Base-by-base conservation (phyloP, 2,113 vertebrate genomes). In the Peromyscus maniculatus region DNA sequence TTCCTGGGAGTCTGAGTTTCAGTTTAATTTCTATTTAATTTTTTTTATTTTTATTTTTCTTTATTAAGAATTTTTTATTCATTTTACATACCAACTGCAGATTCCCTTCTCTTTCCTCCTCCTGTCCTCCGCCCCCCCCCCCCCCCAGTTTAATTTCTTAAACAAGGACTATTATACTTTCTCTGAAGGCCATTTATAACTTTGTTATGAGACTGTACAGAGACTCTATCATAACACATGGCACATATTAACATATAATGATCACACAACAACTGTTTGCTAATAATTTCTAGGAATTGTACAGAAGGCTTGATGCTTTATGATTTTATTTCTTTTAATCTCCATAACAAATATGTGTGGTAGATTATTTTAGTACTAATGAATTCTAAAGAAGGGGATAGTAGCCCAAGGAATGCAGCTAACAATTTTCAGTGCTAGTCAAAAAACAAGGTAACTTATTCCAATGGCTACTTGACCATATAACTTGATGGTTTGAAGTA, bases 251-350 rank as follows among this genome's bases (percentile, higher is more conserved):
- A n/a, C 28, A 43, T 55, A 31, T 16, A n/a, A 59, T 19, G 24
- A 82, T 57, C 75, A 31, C 31, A 9, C 8, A 49, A n/a, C 4
- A 33, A 12, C 57, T 93, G 66, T 90, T 84, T 93, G 66, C 71
- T 86, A 71, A 7, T n/a, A 19, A 46, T 92, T 93, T 88, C 39
- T 71, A 46, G 21, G 17, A 67, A 22, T 84, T 0, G 67, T 49
- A 12, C 36, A 39, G 19, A 82, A 28, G 24, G 31, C 33, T 28
- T 67, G 62, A 15, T 71, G 7, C 9, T 86, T 93, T 49, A 22
- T 5, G 74, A 49, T 21, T 43, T 67, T 89, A 96, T 79, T 91
- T 91, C 52, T 46, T 95, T 78, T 80, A 79, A 43, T 55, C 15
- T 66, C 21, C 15, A n/a, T 10, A 84, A 39, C 64, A 91, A 87